Percentiles rank a stretch among this genome's conserved stretches.
Evolutionary conservation across 2,113 vertebrate genomes (phyloP).

Genomic region (Charadrius vociferus): DNA sequence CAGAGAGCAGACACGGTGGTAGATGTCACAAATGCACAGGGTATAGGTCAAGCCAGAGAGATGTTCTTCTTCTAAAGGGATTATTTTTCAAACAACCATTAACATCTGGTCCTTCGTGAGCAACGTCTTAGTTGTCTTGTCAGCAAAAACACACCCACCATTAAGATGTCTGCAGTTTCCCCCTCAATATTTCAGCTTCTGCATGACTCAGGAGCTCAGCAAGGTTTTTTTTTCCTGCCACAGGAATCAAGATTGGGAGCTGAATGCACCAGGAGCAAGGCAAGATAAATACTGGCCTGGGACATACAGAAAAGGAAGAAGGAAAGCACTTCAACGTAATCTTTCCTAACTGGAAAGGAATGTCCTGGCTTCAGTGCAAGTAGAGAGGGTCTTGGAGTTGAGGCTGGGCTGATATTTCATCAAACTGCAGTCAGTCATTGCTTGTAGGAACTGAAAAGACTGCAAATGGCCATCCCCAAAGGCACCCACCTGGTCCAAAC

Average conservation of each 20-base stretch:
- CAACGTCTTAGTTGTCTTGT: neutral
- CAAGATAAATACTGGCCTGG: neutral
- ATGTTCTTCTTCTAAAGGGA: neutral
- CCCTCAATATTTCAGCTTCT: neutral
- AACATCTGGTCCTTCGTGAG: neutral
- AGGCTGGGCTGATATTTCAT: neutral
- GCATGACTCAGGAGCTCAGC: neutral
- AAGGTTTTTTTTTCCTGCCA: neutral
- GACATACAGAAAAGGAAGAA: neutral
- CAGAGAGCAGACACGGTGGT: neutral
- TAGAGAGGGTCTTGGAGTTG: accelerated
- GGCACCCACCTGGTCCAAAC: neutral
- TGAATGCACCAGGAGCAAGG: neutral
- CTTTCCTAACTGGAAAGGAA: neutral
- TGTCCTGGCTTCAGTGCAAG: neutral
- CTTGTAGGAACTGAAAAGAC: neutral
- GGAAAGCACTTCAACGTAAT: neutral
- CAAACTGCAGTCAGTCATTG: neutral
- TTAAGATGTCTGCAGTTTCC: neutral
- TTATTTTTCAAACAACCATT: neutral
- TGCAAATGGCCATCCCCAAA: neutral
- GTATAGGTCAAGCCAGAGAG: neutral
- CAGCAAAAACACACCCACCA: neutral
- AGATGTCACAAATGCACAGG: neutral
- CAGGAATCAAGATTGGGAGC: neutral